A percentile compares a stretch with the other conserved stretches of the same genome.
Conservation (phyloP, 2,888 invertebrate genomes). For the Lucinisca nassula region DNA sequence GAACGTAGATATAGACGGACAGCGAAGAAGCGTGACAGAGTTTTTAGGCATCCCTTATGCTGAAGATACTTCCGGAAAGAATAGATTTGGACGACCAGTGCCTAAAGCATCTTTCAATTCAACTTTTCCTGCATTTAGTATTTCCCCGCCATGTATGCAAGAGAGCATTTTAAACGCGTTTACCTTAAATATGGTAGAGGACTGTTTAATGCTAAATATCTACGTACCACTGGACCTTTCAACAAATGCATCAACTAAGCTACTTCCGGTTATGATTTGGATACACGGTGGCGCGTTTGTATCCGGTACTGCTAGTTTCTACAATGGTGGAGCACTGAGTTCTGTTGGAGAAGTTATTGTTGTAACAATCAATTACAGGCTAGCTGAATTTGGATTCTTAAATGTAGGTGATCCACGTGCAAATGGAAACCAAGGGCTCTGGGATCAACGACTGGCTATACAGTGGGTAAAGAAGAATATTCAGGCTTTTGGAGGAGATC, state of each 20-base stretch:
- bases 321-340: slow-evolving; percentile 13
- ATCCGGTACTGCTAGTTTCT: slow-evolving; percentile 11
- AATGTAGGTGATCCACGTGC: slow-evolving; percentile 34
- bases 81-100: slow-evolving; percentile 49
- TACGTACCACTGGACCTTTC: slow-evolving; percentile 41
- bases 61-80: slow-evolving; percentile 44
- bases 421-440: slow-evolving; percentile 61
- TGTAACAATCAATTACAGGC: slow-evolving; percentile 62
- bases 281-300: slow-evolving; percentile 58
- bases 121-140: slow-evolving; percentile 7
- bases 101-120: slow-evolving; percentile 45
- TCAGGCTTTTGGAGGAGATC: slow-evolving; percentile 46
- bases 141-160: slow-evolving; percentile 39
- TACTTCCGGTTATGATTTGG: slow-evolving; percentile 65
- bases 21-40: slow-evolving; percentile 13
- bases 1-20: slow-evolving; percentile 23
- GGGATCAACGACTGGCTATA: slow-evolving; percentile 65
- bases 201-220: slow-evolving; percentile 57
- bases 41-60: slow-evolving; percentile 63
- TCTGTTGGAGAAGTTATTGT: slow-evolving; percentile 36
- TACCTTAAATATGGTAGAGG: slow-evolving; percentile 16
- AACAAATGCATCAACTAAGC: neutral
- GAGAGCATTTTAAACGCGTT: neutral
- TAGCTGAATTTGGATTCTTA: slow-evolving; percentile 57
- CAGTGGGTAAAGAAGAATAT: slow-evolving; percentile 67